phyloP scores from a whole-genome alignment of 2,113 vertebrate genomes.

The Odontophorus gujanensis region DNA sequence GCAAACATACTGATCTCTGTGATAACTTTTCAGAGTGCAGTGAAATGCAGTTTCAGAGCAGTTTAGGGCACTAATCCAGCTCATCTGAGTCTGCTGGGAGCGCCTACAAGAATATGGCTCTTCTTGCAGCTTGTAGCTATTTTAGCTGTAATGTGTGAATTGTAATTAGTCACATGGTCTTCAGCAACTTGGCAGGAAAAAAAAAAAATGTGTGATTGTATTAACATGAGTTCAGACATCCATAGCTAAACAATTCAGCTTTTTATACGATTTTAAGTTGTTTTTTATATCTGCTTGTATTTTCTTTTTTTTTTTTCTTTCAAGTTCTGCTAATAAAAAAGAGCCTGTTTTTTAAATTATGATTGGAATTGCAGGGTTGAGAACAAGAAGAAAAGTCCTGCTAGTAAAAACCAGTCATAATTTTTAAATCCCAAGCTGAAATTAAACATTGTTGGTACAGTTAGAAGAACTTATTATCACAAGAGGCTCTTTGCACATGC shows the following conservation, averaged over 20 bases:
- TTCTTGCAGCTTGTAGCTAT: background rate
- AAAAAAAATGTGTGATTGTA: background rate
- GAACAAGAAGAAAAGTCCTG: background rate
- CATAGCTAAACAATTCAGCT: background rate
- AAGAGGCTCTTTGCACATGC: background rate
- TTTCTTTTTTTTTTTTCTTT: background rate
- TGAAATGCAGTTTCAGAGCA: background rate
- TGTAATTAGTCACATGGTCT: background rate
- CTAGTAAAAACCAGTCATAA: background rate
- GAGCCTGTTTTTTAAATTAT: background rate
- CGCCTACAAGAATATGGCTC: background rate
- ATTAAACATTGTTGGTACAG: background rate
- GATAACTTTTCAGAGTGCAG: background rate
- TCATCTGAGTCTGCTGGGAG: background rate
- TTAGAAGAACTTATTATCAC: background rate
- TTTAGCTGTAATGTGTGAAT: background rate
- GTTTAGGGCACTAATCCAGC: background rate
- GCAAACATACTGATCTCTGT: background rate
- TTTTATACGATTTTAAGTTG: constrained; percentile 19
- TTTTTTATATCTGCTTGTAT: background rate
- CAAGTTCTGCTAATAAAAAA: background rate
- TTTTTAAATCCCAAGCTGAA: background rate
- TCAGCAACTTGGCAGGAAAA: constrained; percentile 16
- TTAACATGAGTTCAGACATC: background rate
- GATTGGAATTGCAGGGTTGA: background rate